Base-by-base conservation (phyloP, 1,140 invertebrate species). In the Nixonia krombeini region DNA sequence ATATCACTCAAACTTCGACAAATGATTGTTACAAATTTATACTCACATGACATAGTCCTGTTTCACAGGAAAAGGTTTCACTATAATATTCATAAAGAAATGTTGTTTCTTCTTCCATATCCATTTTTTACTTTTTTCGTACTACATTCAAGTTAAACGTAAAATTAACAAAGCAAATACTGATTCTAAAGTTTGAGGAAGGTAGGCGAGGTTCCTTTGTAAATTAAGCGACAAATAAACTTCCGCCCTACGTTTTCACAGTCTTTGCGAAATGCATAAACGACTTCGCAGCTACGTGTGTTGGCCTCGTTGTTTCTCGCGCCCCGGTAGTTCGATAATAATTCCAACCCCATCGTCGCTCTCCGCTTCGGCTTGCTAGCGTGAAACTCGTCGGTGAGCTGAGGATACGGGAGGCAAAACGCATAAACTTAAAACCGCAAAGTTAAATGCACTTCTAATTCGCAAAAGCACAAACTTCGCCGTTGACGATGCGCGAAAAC, bases 371-470 rank as follows among this genome's bases (percentile, higher is more conserved):
- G n/a, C 40, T 23, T 10, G 3, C 28, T 17, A 12, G 10, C 46
- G 37, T 29, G 29, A 45, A 42, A 53, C 29, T 62, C 47, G 44
- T 8, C 37, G 25, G 40, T 15, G 1, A 52, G 29, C 41, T 44
- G 44, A 51, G 46, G 56, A 66, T 62, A 33, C 55, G 50, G 52
- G 26, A 33, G 44, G 41, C 45, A 74, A 72, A 75, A 66, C 46
- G 57, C 67, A 68, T 75, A 77, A 75, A 72, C 73, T 67, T 72
- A 63, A 70, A 71, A 51, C 70, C 59, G 46, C 56, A 62, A 62
- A 73, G 56, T 68, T 74, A 73, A 71, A 76, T 70, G 70, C 46
- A 61, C 51, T 66, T 56, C 65, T 74, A 74, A 76, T 76, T 76
- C 63, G 58, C 53, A 51, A 68, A 61, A 41, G 56, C 61, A 55